A percentile compares a stretch with the other conserved stretches of the same genome.
These are phyloP conservation scores for Gryllus bimaculatus DNA, from an alignment of 1,140 invertebrate genomes.

Conservation along the genomic window DNA sequence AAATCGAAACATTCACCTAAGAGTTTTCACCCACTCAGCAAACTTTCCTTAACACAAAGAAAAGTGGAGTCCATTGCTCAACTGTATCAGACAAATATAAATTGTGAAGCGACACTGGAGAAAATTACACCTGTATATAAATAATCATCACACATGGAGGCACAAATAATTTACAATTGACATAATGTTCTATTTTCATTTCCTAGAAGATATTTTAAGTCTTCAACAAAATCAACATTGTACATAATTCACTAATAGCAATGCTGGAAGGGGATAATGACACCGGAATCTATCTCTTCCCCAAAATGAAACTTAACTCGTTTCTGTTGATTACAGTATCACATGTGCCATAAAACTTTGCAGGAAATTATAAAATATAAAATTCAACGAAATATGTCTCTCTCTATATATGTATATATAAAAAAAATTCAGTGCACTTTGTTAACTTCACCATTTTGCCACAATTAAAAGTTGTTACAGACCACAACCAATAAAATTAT, in stretches of 20 bases:
- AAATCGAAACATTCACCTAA: background rate
- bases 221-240: background rate
- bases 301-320: background rate
- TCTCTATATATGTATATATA: background rate
- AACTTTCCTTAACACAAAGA: background rate
- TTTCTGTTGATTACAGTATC: background rate
- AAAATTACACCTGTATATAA: background rate
- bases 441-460: background rate
- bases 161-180: constrained; percentile 6
- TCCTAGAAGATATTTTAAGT: background rate
- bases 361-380: background rate
- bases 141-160: constrained; percentile 4
- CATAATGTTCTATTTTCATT: background rate
- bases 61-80: background rate
- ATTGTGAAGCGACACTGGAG: background rate
- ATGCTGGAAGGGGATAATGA: background rate
- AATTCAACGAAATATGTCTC: background rate
- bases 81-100: background rate
- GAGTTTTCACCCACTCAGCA: background rate
- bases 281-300: background rate
- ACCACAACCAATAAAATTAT: background rate
- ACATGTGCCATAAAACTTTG: constrained; percentile 4
- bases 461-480: background rate
- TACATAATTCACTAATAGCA: background rate
- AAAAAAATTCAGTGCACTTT: background rate